Base-by-base conservation (phyloP, 2,888 invertebrate genomes). In the Cheilosia variabilis region DNA sequence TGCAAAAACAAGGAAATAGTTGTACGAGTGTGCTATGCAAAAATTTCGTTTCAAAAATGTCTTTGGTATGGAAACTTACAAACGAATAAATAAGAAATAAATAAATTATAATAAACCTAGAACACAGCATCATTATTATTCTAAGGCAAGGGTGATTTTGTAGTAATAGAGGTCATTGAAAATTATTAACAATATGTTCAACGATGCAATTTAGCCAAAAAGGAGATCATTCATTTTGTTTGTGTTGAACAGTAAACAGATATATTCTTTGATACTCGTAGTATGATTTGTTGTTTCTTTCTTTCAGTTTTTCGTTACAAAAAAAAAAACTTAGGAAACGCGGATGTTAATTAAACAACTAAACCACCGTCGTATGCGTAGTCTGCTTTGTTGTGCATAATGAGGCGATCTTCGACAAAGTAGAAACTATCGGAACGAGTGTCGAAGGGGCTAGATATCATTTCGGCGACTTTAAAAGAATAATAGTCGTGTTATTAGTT, bases 381-480 rank as follows among this genome's bases (percentile, higher is more conserved):
- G 92, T 99, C 99, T 47, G 99, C 99, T 94, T 99, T 99, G 93
- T 99, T 99, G 93, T 99, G 99, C 99, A 99, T 99, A 87, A 99
- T 97, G 79, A 99, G 95, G 90, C 95, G 95, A 92, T 98, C 97
- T 92, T 99, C 98, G 82, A 99, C 99, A 93, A 99, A 99, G 93
- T 99, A 99, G 93, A 99, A 99, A 90, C 98, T 98, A 93, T 99
- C 99, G 0, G 99, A 99, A 88, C 98, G 95, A 10, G 99, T 99
- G 93, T 99, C 98, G 92, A 98, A 99, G 19, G 99, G 99, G 90
- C 96, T 95, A 43, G 96, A 95, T 89, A 99, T 97, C 99, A 99
- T 99, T 93, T 99, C 98, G 88, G 97, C 95, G 90, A 98, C 99
- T 98, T 93, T 87, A 95, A 95, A 43, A 65, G 9, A 22, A 63